phyloP scores from a whole-genome alignment of 1,140 invertebrate species.

The Drosophila teissieri region DNA sequence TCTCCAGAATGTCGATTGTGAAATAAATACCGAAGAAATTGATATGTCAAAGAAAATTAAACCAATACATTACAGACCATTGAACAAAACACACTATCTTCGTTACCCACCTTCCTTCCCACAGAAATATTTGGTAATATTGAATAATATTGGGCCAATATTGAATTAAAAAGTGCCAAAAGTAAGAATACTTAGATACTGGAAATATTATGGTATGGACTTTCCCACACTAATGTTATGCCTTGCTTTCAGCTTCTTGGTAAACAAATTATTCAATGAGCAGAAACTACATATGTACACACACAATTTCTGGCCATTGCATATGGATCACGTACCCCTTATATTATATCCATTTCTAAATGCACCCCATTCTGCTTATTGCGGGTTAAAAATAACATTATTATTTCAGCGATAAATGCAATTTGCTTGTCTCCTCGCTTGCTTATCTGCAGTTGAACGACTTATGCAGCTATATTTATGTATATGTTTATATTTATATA shows the following conservation, averaged over 20 bases:
- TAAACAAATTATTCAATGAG: slow-evolving; percentile 36
- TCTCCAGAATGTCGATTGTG: slow-evolving; percentile 19
- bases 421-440: slow-evolving; percentile 13
- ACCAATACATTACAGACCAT: too few species aligned
- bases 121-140: too few species aligned
- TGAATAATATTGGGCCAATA: background rate
- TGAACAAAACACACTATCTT: background rate
- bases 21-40: slow-evolving; percentile 16
- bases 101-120: too few species aligned
- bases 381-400: slow-evolving; percentile 30
- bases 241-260: slow-evolving; percentile 7
- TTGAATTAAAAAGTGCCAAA: background rate
- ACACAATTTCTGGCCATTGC: slow-evolving; percentile 1
- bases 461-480: slow-evolving; percentile 20
- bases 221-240: slow-evolving; percentile 22
- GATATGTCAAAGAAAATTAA: slow-evolving; percentile 10
- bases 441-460: slow-evolving; percentile 48
- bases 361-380: slow-evolving; percentile 33
- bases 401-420: slow-evolving; percentile 48
- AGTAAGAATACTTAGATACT: too few species aligned
- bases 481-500: background rate
- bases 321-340: slow-evolving; percentile 4
- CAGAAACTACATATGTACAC: slow-evolving; percentile 3
- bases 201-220: background rate
- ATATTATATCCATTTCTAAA: slow-evolving; percentile 42